Evolutionary conservation across 1,140 invertebrate species (phyloP).

Genomic region (Scaptomyza montana): DNA sequence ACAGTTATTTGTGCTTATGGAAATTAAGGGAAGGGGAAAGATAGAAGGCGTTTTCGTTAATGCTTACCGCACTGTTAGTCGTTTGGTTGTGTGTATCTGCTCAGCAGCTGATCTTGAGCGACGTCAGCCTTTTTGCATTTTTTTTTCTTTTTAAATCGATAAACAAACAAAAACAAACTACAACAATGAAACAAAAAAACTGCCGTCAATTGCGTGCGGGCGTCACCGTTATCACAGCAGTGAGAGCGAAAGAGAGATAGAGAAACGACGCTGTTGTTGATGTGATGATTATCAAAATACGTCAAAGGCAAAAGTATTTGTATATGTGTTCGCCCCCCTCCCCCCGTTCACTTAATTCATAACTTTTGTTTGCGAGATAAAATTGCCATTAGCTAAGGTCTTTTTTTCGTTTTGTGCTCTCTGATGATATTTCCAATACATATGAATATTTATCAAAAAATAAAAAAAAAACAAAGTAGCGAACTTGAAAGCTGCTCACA

Average conservation of each 20-base stretch:
- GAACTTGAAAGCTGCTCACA: constrained; percentile 10
- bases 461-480: not conserved
- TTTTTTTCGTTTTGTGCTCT: not conserved
- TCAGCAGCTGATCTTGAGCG: constrained; percentile 66
- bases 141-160: constrained; percentile 64
- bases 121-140: constrained; percentile 32
- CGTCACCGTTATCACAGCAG: constrained; percentile 33
- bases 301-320: constrained; percentile 37
- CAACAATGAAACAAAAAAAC: constrained; percentile 27
- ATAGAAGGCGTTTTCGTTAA: too few species aligned
- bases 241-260: too few species aligned
- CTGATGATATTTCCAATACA: constrained; percentile 40
- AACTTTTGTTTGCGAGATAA: constrained; percentile 35
- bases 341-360: not conserved
- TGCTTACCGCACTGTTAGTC: too few species aligned
- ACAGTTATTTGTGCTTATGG: too few species aligned
- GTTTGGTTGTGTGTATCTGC: constrained; percentile 5
- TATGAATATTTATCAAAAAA: not conserved
- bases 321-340: not conserved
- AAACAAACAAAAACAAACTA: constrained; percentile 49
- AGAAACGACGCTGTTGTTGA: constrained; percentile 11
- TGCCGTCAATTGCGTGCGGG: constrained; percentile 58
- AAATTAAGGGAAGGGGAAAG: constrained; percentile 13
- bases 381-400: constrained; percentile 38
- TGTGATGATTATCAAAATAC: constrained; percentile 52